phyloP scores from a whole-genome alignment of 2,888 invertebrate genomes.

The Cosmia pyralina region DNA sequence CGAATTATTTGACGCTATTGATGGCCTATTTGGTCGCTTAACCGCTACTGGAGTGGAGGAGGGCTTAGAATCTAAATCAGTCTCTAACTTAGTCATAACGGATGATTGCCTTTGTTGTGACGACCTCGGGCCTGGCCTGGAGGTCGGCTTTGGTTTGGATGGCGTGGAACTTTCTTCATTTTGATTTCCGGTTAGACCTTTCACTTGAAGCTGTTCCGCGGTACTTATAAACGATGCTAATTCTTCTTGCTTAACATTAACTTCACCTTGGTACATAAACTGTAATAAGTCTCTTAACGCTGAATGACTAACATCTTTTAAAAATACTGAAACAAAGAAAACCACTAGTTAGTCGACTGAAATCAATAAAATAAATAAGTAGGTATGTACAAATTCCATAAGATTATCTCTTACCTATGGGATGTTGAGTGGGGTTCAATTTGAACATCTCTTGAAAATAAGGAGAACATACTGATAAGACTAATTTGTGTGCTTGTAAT shows the following conservation, averaged over 20 bases:
- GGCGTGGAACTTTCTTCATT: constrained; percentile 90
- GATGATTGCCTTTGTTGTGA: constrained; percentile 92
- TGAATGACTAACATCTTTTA: constrained; percentile 93
- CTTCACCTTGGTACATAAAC: constrained; percentile 93
- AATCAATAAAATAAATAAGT: too few relatives aligned
- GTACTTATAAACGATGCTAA: constrained; percentile 93
- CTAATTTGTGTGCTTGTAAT: constrained; percentile 93
- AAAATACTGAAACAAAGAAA: constrained; percentile 90
- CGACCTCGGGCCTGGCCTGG: constrained; percentile 92
- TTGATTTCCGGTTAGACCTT: constrained; percentile 92
- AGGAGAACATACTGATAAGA: constrained; percentile 93
- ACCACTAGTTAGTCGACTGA: background rate
- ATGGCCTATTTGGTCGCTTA: constrained; percentile 92
- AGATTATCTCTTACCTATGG: constrained; percentile 88
- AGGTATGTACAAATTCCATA: too few relatives aligned
- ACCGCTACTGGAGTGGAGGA: constrained; percentile 91
- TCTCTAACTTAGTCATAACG: constrained; percentile 91
- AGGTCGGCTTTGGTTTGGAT: constrained; percentile 90
- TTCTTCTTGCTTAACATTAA: constrained; percentile 93
- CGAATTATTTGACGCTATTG: constrained; percentile 91
- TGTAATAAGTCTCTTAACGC: constrained; percentile 93
- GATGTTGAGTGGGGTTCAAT: constrained; percentile 92
- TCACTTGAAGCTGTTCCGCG: constrained; percentile 93
- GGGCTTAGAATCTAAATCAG: constrained; percentile 91
- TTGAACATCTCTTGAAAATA: constrained; percentile 94